phyloP scores from a whole-genome alignment of 2,113 vertebrate species.

The human region DNA sequence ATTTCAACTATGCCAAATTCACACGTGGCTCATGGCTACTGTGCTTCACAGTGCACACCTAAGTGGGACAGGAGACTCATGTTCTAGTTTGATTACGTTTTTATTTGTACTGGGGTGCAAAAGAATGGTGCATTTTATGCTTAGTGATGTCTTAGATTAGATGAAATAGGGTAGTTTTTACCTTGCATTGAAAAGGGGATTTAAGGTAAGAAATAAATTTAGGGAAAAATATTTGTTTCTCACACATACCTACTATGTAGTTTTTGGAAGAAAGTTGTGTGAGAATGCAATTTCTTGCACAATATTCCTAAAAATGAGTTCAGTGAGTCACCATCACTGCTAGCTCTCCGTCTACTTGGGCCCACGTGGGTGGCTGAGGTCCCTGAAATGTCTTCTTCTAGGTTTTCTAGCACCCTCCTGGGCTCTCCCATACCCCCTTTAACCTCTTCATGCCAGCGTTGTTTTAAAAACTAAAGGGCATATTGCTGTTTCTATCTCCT shows the following conservation, averaged over 20 bases:
- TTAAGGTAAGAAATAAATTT: neutral
- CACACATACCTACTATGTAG: neutral
- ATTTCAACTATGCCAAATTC: too few species aligned
- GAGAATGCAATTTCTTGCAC: fast-evolving
- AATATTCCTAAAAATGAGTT: neutral
- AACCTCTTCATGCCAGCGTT: neutral
- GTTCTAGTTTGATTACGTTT: neutral
- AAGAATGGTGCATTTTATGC: neutral
- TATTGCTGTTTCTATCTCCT: neutral
- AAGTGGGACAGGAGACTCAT: too few species aligned
- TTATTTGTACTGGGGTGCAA: neutral
- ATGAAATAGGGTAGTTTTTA: neutral
- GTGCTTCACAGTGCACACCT: neutral
- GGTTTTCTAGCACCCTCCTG: neutral
- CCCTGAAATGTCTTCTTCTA: neutral
- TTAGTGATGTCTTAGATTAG: neutral
- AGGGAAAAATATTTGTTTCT: neutral
- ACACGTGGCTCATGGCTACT: neutral
- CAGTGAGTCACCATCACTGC: neutral
- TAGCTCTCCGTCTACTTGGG: neutral
- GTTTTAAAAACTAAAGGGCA: neutral
- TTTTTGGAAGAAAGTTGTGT: neutral
- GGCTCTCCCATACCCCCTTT: neutral
- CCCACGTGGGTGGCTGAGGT: fast-evolving
- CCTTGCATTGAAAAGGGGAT: neutral